Evolutionary conservation across 2,888 invertebrate species (phyloP).

Genomic region (Amblyteles armatorius): DNA sequence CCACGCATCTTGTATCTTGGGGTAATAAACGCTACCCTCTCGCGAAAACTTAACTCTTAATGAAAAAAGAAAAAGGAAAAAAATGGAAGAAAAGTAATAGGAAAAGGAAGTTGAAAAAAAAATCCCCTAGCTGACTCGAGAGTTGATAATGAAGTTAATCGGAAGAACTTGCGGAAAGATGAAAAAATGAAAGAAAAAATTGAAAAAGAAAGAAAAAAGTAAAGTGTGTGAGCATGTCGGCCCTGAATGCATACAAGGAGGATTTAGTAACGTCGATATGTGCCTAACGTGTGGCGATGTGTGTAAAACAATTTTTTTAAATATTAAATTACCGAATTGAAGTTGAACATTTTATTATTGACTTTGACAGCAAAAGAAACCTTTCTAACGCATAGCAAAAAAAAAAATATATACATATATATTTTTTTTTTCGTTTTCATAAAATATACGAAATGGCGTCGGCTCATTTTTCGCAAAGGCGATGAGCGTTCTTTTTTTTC

Average conservation of each 20-base stretch:
- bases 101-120: background rate
- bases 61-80: constrained; percentile 37
- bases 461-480: constrained; percentile 4
- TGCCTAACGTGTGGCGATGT: constrained; percentile 63
- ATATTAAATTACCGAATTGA: constrained; percentile 9
- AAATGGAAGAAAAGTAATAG: background rate
- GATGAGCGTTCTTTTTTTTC: background rate
- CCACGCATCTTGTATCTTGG: constrained; percentile 81
- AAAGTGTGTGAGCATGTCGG: constrained; percentile 76
- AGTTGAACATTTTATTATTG: constrained; percentile 10
- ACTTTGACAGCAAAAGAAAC: constrained; percentile 1
- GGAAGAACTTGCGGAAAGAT: constrained; percentile 67
- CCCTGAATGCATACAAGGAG: constrained; percentile 78
- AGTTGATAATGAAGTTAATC: constrained; percentile 66
- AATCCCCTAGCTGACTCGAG: constrained; percentile 66
- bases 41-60: constrained; percentile 65
- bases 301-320: constrained; percentile 15
- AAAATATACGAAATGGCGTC: background rate
- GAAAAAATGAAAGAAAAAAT: constrained; percentile 25
- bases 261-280: constrained; percentile 76
- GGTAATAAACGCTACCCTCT: constrained; percentile 73
- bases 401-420: background rate
- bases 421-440: background rate
- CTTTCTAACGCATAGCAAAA: background rate
- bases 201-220: constrained; percentile 70